Evolutionary conservation across 2,888 invertebrate species (phyloP).

Genomic region (Cryptosula pallasiana): DNA sequence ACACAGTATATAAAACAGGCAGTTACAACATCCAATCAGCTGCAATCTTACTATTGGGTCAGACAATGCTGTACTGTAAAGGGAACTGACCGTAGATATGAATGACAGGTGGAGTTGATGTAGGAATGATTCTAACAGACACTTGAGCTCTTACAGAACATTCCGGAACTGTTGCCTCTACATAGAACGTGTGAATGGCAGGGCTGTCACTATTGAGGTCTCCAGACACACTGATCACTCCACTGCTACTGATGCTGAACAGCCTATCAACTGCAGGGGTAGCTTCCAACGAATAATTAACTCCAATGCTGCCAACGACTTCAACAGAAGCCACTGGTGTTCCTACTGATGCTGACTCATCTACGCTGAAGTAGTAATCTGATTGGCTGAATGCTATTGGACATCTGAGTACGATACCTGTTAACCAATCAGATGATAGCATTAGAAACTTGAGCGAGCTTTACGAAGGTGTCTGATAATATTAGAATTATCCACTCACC

Average conservation of each 20-base stretch:
- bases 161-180: background rate
- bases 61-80: too few species aligned
- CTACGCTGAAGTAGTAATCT: background rate
- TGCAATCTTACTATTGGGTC: too few species aligned
- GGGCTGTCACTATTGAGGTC: background rate
- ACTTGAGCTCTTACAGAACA: background rate
- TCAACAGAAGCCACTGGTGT: background rate
- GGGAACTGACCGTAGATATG: background rate
- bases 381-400: background rate
- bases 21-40: too few species aligned
- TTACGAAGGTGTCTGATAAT: too few species aligned
- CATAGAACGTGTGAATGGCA: background rate
- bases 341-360: background rate
- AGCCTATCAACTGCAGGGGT: background rate
- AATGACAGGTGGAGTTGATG: background rate
- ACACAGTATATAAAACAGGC: too few species aligned
- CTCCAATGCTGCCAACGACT: background rate
- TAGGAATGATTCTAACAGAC: background rate
- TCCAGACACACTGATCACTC: background rate
- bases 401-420: slow-evolving; percentile 14
- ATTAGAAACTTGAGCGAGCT: too few species aligned
- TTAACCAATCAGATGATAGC: too few species aligned
- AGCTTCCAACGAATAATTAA: background rate
- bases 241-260: background rate
- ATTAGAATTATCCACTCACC: too few species aligned